Conservation (phyloP, 2,888 invertebrate species). For the Osedax frankpressi region DNA sequence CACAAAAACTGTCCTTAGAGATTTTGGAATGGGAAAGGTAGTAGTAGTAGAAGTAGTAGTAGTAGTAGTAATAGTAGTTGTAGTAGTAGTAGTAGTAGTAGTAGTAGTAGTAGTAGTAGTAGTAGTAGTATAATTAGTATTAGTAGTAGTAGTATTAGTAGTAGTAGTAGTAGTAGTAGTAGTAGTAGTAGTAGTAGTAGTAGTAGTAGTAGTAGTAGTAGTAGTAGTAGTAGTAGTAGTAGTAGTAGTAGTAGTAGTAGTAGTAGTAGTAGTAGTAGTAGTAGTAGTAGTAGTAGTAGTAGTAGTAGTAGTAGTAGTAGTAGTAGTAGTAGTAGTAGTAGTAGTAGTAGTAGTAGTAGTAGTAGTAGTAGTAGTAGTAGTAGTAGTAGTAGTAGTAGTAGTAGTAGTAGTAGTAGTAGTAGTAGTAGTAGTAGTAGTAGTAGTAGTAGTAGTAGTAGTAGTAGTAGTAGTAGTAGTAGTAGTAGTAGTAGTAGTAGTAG, state of each 20-base stretch:
- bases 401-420: too few species aligned
- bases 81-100: background rate
- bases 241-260: background rate
- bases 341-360: too few species aligned
- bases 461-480: too few species aligned
- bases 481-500: too few species aligned
- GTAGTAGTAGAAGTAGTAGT: background rate
- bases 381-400: too few species aligned
- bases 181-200: background rate
- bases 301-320: background rate
- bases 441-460: too few species aligned
- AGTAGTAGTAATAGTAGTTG: background rate
- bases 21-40: constrained; percentile 28
- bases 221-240: background rate
- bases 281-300: background rate
- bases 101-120: background rate
- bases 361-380: too few species aligned
- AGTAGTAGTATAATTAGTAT: background rate
- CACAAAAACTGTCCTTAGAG: constrained; percentile 25
- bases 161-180: background rate
- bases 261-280: background rate
- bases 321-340: too few species aligned
- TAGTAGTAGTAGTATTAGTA: background rate
- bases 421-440: too few species aligned
- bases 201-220: background rate